A percentile compares a stretch with the other conserved stretches of the same genome.
These are phyloP conservation scores for Labrus mixtus DNA, from an alignment of 2,113 vertebrate species.

Conservation along the genomic window DNA sequence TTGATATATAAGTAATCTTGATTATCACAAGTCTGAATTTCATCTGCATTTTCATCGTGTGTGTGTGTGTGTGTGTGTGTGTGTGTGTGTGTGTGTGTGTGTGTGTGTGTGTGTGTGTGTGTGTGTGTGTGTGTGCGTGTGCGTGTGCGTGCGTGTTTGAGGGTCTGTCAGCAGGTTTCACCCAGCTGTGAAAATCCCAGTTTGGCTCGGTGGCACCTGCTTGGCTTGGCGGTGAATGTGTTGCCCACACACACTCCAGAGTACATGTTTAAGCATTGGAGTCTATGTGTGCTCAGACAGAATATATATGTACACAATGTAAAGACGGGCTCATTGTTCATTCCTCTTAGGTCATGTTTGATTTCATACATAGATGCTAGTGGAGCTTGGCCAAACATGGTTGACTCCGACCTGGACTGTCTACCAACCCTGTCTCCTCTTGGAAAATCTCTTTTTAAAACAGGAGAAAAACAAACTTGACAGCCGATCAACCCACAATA, in stretches of 20 bases:
- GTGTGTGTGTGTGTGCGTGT: not conserved
- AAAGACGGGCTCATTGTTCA: conserved; percentile 53
- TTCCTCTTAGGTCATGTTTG: conserved; percentile 56
- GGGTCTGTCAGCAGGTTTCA: conserved; percentile 56
- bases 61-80: not conserved
- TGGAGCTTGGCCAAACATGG: conserved; percentile 62
- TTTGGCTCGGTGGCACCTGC: conserved; percentile 53
- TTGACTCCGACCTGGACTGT: conserved; percentile 60
- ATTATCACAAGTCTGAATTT: not conserved
- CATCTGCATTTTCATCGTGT: no score
- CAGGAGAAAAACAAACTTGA: conserved; percentile 14
- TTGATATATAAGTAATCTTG: not conserved
- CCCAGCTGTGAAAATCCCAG: conserved; percentile 63
- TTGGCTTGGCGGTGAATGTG: conserved; percentile 27
- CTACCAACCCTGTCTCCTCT: conserved; percentile 25
- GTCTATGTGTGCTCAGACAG: conserved; percentile 19
- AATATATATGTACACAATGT: conserved; percentile 27
- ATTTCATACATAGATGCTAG: conserved; percentile 71
- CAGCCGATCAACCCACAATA: conserved; percentile 25
- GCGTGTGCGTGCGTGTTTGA: conserved; percentile 3
- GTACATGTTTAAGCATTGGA: conserved; percentile 14
- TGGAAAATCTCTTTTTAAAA: conserved; percentile 14
- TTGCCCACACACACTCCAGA: conserved; percentile 20
- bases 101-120: conserved; percentile 1
- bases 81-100: not conserved